Conservation (phyloP, 2,888 invertebrate species). For the Sisyra terminalis region DNA sequence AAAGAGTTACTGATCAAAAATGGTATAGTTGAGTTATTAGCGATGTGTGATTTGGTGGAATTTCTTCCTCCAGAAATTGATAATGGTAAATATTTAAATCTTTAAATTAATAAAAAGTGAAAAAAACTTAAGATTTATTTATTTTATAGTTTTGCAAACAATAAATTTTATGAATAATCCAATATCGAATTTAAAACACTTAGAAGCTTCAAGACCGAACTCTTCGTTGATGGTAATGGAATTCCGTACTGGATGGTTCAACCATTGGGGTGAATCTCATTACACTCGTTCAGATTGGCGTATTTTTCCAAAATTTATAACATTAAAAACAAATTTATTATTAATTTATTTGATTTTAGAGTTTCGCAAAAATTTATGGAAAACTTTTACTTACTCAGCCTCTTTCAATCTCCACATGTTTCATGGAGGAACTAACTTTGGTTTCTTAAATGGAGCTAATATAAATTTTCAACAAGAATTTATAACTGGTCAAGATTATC, state of each 20-base stretch:
- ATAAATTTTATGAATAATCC: conserved; percentile 33
- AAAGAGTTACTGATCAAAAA: conserved; percentile 21
- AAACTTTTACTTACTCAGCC: conserved; percentile 23
- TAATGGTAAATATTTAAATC: conserved; percentile 13
- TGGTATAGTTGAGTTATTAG: conserved; percentile 29
- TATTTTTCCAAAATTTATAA: neutral
- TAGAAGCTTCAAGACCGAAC: conserved; percentile 29
- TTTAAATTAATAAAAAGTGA: neutral
- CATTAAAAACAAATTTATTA: too few relatives aligned
- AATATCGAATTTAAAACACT: conserved; percentile 23
- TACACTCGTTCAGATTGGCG: conserved; percentile 14
- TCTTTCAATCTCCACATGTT: conserved; percentile 84
- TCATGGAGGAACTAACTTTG: conserved; percentile 78
- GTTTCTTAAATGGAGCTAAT: conserved; percentile 33
- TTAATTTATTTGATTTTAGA: conserved; percentile 15
- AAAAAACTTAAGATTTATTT: neutral
- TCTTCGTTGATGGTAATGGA: conserved; percentile 38
- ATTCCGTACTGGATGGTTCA: conserved; percentile 44
- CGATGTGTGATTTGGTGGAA: conserved; percentile 31
- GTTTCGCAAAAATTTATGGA: conserved; percentile 15
- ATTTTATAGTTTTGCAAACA: conserved; percentile 25
- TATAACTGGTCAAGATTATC: conserved; percentile 16
- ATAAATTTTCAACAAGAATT: too few relatives aligned
- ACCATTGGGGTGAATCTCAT: conserved; percentile 32
- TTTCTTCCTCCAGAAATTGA: conserved; percentile 19